phyloP scores from a whole-genome alignment of 2,797 vertebrate species.

The Hydrophis major region DNA sequence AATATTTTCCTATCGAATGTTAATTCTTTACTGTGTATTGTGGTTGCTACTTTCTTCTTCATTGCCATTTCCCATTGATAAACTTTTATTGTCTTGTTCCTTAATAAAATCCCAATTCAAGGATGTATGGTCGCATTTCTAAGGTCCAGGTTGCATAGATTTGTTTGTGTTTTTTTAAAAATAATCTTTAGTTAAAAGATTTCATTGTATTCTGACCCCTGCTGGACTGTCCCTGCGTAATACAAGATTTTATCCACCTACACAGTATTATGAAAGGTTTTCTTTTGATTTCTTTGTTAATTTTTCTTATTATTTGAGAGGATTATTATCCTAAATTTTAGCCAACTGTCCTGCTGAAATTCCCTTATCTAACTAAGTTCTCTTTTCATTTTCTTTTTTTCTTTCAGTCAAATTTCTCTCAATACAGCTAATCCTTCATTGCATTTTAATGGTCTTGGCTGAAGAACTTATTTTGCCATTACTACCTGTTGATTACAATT shows the following conservation, averaged over 20 bases:
- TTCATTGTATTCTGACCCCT: neutral
- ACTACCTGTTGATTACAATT: conserved; percentile 78
- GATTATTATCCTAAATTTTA: conserved; percentile 73
- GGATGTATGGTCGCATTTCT: neutral
- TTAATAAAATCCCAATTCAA: neutral
- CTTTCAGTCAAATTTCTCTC: conserved; percentile 62
- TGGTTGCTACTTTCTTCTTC: neutral
- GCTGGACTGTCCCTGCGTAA: neutral
- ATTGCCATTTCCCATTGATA: neutral
- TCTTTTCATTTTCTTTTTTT: conserved; percentile 63
- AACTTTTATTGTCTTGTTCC: neutral
- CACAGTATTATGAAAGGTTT: conserved; percentile 63
- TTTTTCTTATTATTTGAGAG: conserved; percentile 70
- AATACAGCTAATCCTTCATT: conserved; percentile 69
- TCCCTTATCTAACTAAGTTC: conserved; percentile 62
- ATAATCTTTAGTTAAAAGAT: neutral
- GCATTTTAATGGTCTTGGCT: conserved; percentile 71
- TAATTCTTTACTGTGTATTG: neutral
- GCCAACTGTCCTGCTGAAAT: conserved; percentile 70
- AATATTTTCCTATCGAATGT: neutral
- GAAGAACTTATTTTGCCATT: conserved; percentile 67
- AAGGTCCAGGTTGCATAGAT: neutral
- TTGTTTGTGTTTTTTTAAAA: neutral
- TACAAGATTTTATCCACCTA: conserved; percentile 60
- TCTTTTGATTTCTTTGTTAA: conserved; percentile 66